These are phyloP conservation scores for Eretmochelys imbricata DNA, from an alignment of 2,113 vertebrate species.

Conservation along the genomic window DNA sequence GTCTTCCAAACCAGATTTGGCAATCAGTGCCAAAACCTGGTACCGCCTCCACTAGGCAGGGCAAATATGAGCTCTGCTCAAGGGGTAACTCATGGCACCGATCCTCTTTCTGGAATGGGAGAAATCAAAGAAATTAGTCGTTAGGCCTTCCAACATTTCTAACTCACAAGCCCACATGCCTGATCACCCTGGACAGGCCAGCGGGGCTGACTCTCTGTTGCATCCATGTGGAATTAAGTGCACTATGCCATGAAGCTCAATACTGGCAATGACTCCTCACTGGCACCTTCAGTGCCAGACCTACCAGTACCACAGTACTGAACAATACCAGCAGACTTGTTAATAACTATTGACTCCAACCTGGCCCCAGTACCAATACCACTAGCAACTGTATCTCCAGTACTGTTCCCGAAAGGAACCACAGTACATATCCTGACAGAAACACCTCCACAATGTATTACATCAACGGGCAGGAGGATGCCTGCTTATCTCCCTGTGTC, in stretches of 20 bases:
- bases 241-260: background rate
- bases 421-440: background rate
- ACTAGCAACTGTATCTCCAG: background rate
- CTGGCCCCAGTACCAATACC: background rate
- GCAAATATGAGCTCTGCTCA: background rate
- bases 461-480: background rate
- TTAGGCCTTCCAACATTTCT: background rate
- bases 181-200: slow-evolving; percentile 26
- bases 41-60: background rate
- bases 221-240: background rate
- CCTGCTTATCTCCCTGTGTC: background rate
- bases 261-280: background rate
- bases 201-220: slow-evolving; percentile 27
- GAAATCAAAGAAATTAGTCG: background rate
- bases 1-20: background rate
- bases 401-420: background rate
- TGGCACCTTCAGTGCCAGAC: background rate
- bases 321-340: background rate
- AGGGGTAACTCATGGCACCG: background rate
- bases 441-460: background rate
- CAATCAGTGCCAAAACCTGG: background rate
- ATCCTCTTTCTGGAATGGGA: background rate
- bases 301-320: background rate
- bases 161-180: background rate
- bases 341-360: slow-evolving; percentile 20